These are phyloP conservation scores for Phenacoccus solenopsis DNA, from an alignment of 1,140 invertebrate species.

Conservation along the genomic window DNA sequence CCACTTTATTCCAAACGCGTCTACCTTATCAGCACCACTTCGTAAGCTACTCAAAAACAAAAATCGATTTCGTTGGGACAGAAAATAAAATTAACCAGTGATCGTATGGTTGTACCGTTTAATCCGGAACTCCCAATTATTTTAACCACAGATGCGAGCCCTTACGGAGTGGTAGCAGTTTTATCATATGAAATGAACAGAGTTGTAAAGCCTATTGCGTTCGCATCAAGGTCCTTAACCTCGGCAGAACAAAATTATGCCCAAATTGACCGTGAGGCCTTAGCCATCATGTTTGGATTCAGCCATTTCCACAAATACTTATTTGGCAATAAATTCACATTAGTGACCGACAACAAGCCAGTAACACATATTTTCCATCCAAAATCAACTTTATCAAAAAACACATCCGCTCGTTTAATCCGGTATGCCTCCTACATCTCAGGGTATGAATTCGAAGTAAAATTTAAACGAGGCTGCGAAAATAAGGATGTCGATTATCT, in stretches of 20 bases:
- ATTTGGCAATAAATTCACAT: slow-evolving; percentile 33
- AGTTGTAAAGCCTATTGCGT: slow-evolving; percentile 32
- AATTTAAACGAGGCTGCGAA: slow-evolving; percentile 27
- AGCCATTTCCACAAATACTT: slow-evolving; percentile 37
- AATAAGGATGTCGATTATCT: slow-evolving; percentile 30
- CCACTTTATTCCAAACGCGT: slow-evolving; percentile 27
- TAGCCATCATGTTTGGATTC: slow-evolving; percentile 36
- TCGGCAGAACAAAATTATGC: slow-evolving; percentile 34
- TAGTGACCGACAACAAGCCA: slow-evolving; percentile 36
- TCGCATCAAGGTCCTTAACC: slow-evolving; percentile 34
- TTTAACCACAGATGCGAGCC: slow-evolving; percentile 38
- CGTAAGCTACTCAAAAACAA: slow-evolving; percentile 20
- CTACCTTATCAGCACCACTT: slow-evolving; percentile 21
- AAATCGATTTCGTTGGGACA: slow-evolving; percentile 23
- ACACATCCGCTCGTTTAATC: slow-evolving; percentile 30
- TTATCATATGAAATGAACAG: slow-evolving; percentile 32
- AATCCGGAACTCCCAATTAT: slow-evolving; percentile 32
- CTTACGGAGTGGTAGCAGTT: slow-evolving; percentile 37
- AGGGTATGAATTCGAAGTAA: slow-evolving; percentile 29
- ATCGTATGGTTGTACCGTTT: slow-evolving; percentile 34
- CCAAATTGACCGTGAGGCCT: slow-evolving; percentile 37
- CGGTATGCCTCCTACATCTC: slow-evolving; percentile 32
- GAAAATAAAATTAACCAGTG: slow-evolving; percentile 29
- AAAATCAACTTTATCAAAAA: slow-evolving; percentile 28
- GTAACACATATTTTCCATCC: slow-evolving; percentile 22